Evolutionary conservation across 1,140 invertebrate genomes (phyloP).

Genomic region (Pogonomyrmex barbatus): DNA sequence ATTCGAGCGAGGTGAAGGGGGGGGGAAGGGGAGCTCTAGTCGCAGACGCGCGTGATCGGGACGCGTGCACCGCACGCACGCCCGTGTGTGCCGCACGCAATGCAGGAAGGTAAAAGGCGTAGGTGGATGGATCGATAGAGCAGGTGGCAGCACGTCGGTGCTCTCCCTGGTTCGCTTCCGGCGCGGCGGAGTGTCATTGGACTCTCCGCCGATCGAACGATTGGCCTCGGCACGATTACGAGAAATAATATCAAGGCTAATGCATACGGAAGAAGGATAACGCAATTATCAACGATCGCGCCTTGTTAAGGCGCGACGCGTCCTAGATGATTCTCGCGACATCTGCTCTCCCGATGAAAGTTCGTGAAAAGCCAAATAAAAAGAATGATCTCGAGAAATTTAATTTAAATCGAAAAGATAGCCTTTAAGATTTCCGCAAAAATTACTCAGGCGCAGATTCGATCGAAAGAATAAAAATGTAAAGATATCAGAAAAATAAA

Average conservation of each 20-base stretch:
- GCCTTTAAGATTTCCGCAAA: background rate
- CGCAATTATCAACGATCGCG: background rate
- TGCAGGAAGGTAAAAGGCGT: slow-evolving; percentile 58
- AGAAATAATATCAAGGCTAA: slow-evolving; percentile 52
- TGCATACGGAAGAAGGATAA: background rate
- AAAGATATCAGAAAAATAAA: background rate
- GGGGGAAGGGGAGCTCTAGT: too few species aligned
- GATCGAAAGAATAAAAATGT: background rate
- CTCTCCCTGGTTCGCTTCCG: slow-evolving; percentile 82
- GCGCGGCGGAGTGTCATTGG: slow-evolving; percentile 72
- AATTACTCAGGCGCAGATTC: background rate
- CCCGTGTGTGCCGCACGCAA: slow-evolving; percentile 56
- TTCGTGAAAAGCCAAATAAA: background rate
- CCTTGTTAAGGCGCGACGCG: background rate
- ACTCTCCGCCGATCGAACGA: slow-evolving; percentile 77
- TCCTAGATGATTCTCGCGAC: background rate
- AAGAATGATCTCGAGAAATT: slow-evolving; percentile 7
- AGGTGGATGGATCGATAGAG: slow-evolving; percentile 73
- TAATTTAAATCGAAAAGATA: background rate
- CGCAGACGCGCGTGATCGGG: background rate
- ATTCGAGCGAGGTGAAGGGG: background rate
- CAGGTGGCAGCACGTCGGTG: slow-evolving; percentile 84
- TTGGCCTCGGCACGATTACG: slow-evolving; percentile 61
- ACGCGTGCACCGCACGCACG: slow-evolving; percentile 40
- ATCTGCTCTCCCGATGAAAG: background rate